A percentile compares a stretch with the other conserved stretches of the same genome.
Evolutionary conservation across 2,797 vertebrate genomes (phyloP).

Genomic region (Adelosebastes latens): DNA sequence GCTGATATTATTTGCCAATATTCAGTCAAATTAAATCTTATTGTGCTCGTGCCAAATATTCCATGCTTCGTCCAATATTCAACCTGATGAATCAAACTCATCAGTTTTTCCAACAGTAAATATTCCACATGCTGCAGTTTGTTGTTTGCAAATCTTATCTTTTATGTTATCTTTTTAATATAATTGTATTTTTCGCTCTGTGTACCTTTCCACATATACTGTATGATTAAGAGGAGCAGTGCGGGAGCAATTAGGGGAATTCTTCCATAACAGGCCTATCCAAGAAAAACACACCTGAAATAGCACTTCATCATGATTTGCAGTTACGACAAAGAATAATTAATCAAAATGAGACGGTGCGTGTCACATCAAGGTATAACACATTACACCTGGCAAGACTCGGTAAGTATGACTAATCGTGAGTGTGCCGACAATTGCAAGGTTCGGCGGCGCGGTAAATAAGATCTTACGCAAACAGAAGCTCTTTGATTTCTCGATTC

Average conservation of each 20-base stretch:
- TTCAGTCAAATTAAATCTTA: background rate
- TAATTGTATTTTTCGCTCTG: constrained; percentile 26
- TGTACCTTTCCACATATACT: constrained; percentile 33
- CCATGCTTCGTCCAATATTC: background rate
- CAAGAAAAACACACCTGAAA: constrained; percentile 60
- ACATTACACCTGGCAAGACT: constrained; percentile 15
- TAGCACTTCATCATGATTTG: constrained; percentile 33
- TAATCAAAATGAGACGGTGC: constrained; percentile 34
- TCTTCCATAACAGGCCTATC: constrained; percentile 45
- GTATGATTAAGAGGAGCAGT: constrained; percentile 30
- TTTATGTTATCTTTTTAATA: constrained; percentile 1
- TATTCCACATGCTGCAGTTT: background rate
- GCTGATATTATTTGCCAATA: too few relatives aligned
- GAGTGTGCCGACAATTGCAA: constrained; percentile 28
- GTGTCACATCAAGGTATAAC: constrained; percentile 30
- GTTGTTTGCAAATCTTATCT: constrained; percentile 18
- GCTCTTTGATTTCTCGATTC: constrained; percentile 15
- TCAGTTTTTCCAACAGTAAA: background rate
- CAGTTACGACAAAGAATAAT: constrained; percentile 42
- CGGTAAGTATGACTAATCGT: constrained; percentile 32
- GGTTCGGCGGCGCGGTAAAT: background rate
- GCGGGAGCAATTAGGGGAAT: constrained; percentile 21
- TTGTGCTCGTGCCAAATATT: background rate
- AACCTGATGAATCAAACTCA: background rate
- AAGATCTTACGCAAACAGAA: constrained; percentile 24